Conservation (phyloP, 2,113 vertebrate genomes). For the Poeciliopsis occidentalis region DNA sequence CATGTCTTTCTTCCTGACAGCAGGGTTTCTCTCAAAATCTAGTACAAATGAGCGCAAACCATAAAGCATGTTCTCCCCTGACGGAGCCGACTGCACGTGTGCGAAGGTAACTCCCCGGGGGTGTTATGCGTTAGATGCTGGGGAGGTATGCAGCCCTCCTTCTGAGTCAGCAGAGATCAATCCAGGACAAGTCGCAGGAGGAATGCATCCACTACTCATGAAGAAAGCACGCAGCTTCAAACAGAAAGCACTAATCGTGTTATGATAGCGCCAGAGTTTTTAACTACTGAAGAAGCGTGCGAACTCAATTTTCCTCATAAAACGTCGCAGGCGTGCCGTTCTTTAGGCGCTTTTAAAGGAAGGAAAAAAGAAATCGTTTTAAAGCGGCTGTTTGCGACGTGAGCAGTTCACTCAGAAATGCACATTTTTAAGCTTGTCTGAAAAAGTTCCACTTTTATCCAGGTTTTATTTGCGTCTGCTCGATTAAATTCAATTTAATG, state of each 20-base stretch:
- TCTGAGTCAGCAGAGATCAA: slow-evolving; percentile 76
- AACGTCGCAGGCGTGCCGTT: not conserved
- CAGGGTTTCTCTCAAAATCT: slow-evolving; percentile 18
- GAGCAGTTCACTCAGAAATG: not conserved
- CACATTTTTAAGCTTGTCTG: not conserved
- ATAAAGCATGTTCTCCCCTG: slow-evolving; percentile 43
- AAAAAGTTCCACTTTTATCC: not conserved
- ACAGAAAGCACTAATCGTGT: slow-evolving; percentile 31
- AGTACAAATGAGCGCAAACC: slow-evolving; percentile 40
- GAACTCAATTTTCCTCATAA: not conserved
- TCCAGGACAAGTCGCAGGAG: slow-evolving; percentile 58
- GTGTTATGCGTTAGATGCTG: slow-evolving; percentile 58
- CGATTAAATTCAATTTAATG: not conserved
- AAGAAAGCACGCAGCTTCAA: slow-evolving; percentile 58
- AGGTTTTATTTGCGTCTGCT: not conserved
- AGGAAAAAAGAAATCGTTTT: too few species aligned
- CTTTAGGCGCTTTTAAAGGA: not conserved
- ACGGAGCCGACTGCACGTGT: slow-evolving; percentile 42
- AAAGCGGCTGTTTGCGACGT: too few species aligned
- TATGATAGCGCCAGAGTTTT: slow-evolving; percentile 36
- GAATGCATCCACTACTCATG: slow-evolving; percentile 68
- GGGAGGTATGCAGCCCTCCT: slow-evolving; percentile 46
- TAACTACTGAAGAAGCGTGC: not conserved
- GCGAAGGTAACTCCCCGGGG: slow-evolving; percentile 19
- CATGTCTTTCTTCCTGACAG: slow-evolving; percentile 19